A percentile compares a stretch with the other conserved stretches of the same genome.
Evolutionary conservation across 2,888 invertebrate genomes (phyloP).

Genomic region (Microdon myrmicae): DNA sequence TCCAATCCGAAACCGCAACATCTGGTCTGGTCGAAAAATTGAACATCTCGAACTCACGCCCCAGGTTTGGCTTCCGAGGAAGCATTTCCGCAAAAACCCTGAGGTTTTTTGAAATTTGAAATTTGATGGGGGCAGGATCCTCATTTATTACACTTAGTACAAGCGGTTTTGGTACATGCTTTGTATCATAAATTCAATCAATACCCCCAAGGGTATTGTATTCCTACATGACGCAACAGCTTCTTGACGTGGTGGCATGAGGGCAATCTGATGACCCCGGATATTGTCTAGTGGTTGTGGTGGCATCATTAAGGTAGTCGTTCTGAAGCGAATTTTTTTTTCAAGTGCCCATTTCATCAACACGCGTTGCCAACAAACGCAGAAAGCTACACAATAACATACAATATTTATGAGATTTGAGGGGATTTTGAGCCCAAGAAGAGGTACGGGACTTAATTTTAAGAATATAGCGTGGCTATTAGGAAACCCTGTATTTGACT

Average conservation of each 20-base stretch:
- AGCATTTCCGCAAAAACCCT: slow-evolving; percentile 93
- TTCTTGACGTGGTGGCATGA: slow-evolving; percentile 69
- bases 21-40: slow-evolving; percentile 95
- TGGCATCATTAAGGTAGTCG: slow-evolving; percentile 51
- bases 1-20: no score
- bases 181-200: slow-evolving; percentile 98
- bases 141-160: no score
- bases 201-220: slow-evolving; percentile 87
- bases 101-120: slow-evolving; percentile 89
- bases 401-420: no score
- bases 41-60: slow-evolving; percentile 96
- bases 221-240: slow-evolving; percentile 81
- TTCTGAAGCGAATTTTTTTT: no score
- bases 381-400: no score
- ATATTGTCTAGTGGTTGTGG: slow-evolving; percentile 77
- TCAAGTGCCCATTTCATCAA: no score
- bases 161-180: slow-evolving; percentile 98
- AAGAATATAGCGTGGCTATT: no score
- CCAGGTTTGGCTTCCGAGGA: slow-evolving; percentile 97
- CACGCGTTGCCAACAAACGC: no score
- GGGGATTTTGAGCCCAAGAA: no score
- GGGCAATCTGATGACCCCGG: slow-evolving; percentile 72
- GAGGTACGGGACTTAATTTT: no score
- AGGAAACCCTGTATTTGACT: no score
- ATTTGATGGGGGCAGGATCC: slow-evolving; percentile 89